Evolutionary conservation across 1,140 invertebrate species (phyloP).

Genomic region (Homarus americanus): DNA sequence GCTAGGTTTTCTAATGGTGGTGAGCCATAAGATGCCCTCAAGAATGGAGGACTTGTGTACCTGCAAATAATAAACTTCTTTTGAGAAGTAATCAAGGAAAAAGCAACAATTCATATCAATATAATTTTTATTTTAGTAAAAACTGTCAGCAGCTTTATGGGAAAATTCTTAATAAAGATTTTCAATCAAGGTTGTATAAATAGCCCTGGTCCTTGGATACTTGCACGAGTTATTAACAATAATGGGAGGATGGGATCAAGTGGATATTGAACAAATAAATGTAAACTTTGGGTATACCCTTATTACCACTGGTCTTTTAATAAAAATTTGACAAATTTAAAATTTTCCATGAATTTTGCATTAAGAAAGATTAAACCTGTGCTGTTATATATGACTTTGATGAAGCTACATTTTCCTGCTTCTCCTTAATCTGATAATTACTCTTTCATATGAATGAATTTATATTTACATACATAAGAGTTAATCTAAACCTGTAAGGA

Average conservation of each 20-base stretch:
- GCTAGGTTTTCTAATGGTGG: too few relatives aligned
- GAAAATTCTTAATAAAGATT: background rate
- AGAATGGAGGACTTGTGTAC: too few relatives aligned
- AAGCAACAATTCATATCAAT: background rate
- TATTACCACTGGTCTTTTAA: background rate
- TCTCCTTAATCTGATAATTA: background rate
- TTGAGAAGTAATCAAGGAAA: too few relatives aligned
- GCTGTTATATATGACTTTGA: background rate
- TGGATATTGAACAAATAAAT: background rate
- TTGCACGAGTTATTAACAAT: background rate
- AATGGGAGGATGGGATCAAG: background rate
- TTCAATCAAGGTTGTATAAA: background rate
- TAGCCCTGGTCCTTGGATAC: background rate
- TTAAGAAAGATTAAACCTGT: background rate
- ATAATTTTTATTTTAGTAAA: conserved; percentile 1
- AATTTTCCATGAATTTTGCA: background rate
- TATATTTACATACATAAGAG: background rate
- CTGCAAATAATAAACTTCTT: too few relatives aligned
- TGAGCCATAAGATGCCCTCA: too few relatives aligned
- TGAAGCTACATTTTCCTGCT: background rate
- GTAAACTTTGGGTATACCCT: background rate
- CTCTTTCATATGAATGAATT: background rate
- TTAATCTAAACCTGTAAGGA: background rate
- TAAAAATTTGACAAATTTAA: background rate
- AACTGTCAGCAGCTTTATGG: background rate